A percentile compares a stretch with the other conserved stretches of the same genome.
phyloP scores from a whole-genome alignment of 2,113 vertebrate species.

The Lynx canadensis region DNA sequence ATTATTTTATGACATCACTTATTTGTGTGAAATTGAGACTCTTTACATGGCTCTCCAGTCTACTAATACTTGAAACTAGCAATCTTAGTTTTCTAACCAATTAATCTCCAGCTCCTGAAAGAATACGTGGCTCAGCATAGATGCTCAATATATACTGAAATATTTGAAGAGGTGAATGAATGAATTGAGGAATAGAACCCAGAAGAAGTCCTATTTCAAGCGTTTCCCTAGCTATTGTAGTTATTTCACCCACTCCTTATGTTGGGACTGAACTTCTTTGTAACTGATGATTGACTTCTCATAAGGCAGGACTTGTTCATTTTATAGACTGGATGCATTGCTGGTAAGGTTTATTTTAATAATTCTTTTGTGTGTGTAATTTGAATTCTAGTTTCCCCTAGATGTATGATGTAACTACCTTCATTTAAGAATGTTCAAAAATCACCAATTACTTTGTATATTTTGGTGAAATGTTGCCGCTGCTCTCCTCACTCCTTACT shows the following conservation, averaged over 20 bases:
- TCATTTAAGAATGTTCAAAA: background rate
- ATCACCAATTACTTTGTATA: background rate
- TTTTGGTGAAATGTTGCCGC: background rate
- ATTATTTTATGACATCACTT: background rate
- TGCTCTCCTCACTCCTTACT: accelerated
- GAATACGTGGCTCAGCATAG: background rate
- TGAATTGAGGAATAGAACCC: background rate
- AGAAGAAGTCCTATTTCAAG: background rate
- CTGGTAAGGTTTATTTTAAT: background rate
- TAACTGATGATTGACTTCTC: background rate
- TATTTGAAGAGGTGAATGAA: background rate
- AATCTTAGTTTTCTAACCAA: background rate
- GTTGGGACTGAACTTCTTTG: background rate
- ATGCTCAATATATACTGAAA: background rate
- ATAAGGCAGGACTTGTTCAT: background rate
- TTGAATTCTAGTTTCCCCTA: background rate
- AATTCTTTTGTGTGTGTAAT: background rate
- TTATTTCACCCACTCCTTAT: background rate
- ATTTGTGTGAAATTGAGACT: background rate
- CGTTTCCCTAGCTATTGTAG: background rate
- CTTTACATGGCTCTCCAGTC: background rate
- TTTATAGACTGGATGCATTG: background rate
- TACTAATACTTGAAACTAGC: background rate
- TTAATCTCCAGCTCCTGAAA: background rate
- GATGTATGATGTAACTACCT: background rate